Conservation (phyloP, 2,888 invertebrate genomes). For the Brachypalpus laphriformis region DNA sequence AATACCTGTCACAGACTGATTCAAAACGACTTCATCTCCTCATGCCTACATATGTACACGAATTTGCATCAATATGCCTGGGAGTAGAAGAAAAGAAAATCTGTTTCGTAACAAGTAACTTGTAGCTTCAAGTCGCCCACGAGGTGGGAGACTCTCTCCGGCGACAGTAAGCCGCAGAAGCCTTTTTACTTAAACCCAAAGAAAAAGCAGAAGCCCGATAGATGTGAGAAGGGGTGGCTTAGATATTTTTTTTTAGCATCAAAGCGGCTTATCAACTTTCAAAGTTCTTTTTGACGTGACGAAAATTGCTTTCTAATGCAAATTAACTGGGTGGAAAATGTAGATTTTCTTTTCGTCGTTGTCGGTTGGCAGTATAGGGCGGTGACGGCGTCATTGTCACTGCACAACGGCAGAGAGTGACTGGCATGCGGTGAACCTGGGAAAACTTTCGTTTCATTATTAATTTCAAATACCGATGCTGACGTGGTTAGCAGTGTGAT, state of each 20-base stretch:
- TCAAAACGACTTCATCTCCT: not conserved
- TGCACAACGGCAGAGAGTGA: slow-evolving; percentile 37
- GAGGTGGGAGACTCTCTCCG: not conserved
- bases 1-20: not conserved
- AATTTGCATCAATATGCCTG: not conserved
- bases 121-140: slow-evolving; percentile 30
- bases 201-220: slow-evolving; percentile 6
- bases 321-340: slow-evolving; percentile 71
- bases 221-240: slow-evolving; percentile 33
- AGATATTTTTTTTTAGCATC: slow-evolving; percentile 59
- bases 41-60: not conserved
- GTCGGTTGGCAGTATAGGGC: slow-evolving; percentile 2
- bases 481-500: slow-evolving; percentile 35
- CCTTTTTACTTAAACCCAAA: not conserved
- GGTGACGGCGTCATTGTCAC: slow-evolving; percentile 27
- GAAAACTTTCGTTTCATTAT: slow-evolving; percentile 72
- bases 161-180: slow-evolving; percentile 26
- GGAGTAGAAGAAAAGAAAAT: not conserved
- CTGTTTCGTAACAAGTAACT: slow-evolving; percentile 10
- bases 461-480: slow-evolving; percentile 61
- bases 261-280: slow-evolving; percentile 74
- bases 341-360: slow-evolving; percentile 42
- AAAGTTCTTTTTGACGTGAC: slow-evolving; percentile 73
- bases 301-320: slow-evolving; percentile 74
- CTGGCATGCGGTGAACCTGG: slow-evolving; percentile 67